These are phyloP conservation scores for Xestobium rufovillosum DNA, from an alignment of 2,888 invertebrate species.

Conservation along the genomic window DNA sequence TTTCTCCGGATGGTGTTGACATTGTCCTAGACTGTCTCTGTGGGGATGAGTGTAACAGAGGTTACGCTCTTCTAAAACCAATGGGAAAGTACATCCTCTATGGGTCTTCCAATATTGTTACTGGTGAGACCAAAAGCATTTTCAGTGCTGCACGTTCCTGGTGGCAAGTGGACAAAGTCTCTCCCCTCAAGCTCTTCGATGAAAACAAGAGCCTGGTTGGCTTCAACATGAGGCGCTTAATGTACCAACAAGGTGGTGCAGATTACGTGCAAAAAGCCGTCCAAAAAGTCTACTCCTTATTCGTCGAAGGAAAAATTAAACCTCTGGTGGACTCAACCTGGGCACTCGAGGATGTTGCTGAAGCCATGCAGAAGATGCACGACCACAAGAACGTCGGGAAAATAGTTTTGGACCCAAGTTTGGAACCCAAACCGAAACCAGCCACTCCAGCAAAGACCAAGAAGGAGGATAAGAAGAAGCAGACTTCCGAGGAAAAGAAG, in stretches of 20 bases:
- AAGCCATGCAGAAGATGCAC: slow-evolving; percentile 90
- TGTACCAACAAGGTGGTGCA: slow-evolving; percentile 69
- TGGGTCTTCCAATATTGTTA: slow-evolving; percentile 81
- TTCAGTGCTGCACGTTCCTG: slow-evolving; percentile 88
- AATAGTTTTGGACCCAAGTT: slow-evolving; percentile 71
- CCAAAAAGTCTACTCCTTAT: slow-evolving; percentile 64
- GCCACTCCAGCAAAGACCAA: slow-evolving; percentile 72
- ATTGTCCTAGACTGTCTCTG: slow-evolving; percentile 82
- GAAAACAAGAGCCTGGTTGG: slow-evolving; percentile 81
- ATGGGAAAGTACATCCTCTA: slow-evolving; percentile 85
- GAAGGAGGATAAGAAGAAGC: slow-evolving; percentile 63
- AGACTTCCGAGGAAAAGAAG: slow-evolving; percentile 62
- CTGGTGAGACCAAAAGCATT: slow-evolving; percentile 86
- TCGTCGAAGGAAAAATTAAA: slow-evolving; percentile 71
- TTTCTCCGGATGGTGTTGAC: slow-evolving; percentile 73
- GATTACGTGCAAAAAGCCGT: slow-evolving; percentile 65
- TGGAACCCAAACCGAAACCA: slow-evolving; percentile 73
- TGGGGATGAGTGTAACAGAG: slow-evolving; percentile 82
- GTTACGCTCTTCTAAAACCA: slow-evolving; percentile 74
- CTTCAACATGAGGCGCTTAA: slow-evolving; percentile 73
- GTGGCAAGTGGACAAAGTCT: slow-evolving; percentile 91
- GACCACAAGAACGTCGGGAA: slow-evolving; percentile 88
- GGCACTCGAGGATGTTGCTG: slow-evolving; percentile 81
- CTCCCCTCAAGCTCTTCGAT: slow-evolving; percentile 80
- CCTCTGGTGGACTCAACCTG: slow-evolving; percentile 78